Conservation (phyloP, 2,888 invertebrate genomes). For the Gerosis bhagava region DNA sequence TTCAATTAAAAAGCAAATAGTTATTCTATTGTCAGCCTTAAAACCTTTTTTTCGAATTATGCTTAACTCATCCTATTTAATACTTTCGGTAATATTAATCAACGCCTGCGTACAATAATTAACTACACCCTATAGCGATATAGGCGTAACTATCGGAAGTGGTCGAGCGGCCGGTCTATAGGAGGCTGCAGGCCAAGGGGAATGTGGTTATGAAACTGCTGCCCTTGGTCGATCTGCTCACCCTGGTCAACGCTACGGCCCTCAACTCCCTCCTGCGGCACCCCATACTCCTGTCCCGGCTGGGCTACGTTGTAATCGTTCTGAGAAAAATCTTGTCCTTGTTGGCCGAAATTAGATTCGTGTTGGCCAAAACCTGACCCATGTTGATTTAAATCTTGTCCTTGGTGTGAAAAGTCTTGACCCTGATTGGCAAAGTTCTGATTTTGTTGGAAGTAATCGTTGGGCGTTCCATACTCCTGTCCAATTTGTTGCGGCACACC, state of each 20-base stretch:
- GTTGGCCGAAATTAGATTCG: constrained; percentile 43
- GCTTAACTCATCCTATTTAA: no score
- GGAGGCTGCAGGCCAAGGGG: constrained; percentile 71
- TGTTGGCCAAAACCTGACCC: no score
- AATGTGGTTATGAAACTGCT: constrained; percentile 69
- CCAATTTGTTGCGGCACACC: constrained; percentile 35
- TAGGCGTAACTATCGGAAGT: constrained; percentile 56
- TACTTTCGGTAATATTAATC: background rate
- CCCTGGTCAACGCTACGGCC: constrained; percentile 59
- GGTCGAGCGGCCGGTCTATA: constrained; percentile 68
- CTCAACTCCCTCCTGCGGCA: constrained; percentile 59
- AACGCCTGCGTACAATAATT: constrained; percentile 13
- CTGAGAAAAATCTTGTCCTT: constrained; percentile 42
- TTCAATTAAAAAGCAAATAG: no score
- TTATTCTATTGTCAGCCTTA: no score
- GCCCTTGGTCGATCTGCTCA: constrained; percentile 50
- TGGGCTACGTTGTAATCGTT: constrained; percentile 34
- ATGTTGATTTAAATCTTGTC: constrained; percentile 35
- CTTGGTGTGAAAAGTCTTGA: constrained; percentile 36
- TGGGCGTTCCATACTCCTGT: no score
- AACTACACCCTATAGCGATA: constrained; percentile 26
- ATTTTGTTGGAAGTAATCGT: constrained; percentile 34
- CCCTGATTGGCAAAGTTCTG: constrained; percentile 36
- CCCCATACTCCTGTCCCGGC: constrained; percentile 53
- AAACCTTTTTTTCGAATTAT: no score